Conservation (phyloP, 2,113 vertebrate genomes). For the Mormoops blainvillei region DNA sequence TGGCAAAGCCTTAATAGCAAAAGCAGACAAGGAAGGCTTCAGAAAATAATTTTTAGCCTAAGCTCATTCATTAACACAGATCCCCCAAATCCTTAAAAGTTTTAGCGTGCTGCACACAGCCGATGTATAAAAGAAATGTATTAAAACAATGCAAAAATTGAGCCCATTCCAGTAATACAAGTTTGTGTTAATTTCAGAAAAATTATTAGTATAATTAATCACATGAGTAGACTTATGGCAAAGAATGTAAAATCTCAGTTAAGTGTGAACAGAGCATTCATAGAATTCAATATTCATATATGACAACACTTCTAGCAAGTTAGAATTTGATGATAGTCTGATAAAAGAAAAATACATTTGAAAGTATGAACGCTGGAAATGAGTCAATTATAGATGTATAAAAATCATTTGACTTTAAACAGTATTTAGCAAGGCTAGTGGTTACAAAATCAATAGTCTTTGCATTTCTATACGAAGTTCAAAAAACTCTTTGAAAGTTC, state of each 20-base stretch:
- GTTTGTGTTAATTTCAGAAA: neutral
- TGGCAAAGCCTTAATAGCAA: neutral
- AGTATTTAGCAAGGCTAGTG: neutral
- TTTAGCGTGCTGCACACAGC: neutral
- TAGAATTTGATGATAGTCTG: neutral
- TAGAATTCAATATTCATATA: constrained; percentile 1
- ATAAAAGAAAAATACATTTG: neutral
- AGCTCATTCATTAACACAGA: neutral
- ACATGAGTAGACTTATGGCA: neutral
- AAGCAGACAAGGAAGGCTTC: neutral
- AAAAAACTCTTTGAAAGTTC: neutral
- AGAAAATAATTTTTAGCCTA: neutral
- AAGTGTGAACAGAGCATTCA: neutral
- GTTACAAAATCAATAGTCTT: neutral
- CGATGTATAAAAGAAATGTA: neutral
- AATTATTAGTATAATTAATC: neutral
- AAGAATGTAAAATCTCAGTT: neutral
- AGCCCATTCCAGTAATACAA: neutral
- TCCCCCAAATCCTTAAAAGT: neutral
- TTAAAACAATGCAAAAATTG: neutral
- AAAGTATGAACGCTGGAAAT: neutral
- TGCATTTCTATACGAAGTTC: constrained; percentile 25
- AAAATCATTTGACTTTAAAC: neutral
- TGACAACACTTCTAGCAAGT: neutral
- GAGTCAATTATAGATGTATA: neutral